Evolutionary conservation across 2,888 invertebrate genomes (phyloP).

Genomic region (Hetaerina titia): DNA sequence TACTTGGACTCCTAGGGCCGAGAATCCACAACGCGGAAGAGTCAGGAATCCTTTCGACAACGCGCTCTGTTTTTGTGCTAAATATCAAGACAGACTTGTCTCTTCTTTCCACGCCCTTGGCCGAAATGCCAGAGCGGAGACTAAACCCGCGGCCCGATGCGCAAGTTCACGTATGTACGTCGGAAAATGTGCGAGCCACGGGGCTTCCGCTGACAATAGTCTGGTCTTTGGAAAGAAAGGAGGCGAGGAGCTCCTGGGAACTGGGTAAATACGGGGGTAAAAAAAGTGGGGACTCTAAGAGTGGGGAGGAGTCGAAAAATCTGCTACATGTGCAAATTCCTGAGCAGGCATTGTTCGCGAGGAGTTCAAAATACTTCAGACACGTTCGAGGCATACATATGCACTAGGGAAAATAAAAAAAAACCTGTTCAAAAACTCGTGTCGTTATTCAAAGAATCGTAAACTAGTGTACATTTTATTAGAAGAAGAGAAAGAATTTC

Average conservation of each 20-base stretch:
- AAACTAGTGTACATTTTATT: no score
- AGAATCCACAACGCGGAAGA: background rate
- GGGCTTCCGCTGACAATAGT: background rate
- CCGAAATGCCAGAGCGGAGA: background rate
- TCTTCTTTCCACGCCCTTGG: background rate
- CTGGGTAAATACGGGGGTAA: background rate
- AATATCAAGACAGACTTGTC: background rate
- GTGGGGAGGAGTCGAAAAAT: background rate
- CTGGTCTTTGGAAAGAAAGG: background rate
- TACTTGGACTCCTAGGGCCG: background rate
- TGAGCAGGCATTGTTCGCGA: background rate
- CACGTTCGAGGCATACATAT: background rate
- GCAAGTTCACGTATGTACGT: background rate
- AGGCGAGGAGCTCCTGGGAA: background rate
- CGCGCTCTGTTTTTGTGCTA: background rate
- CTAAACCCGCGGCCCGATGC: background rate
- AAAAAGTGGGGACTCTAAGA: background rate
- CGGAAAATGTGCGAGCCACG: background rate
- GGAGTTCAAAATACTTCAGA: background rate
- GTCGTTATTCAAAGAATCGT: no score
- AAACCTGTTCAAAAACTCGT: background rate
- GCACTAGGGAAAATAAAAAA: background rate
- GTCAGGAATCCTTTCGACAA: slow-evolving; percentile 1
- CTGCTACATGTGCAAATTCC: background rate
- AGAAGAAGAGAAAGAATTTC: background rate